Base-by-base conservation (phyloP, 2,113 vertebrate species). In the Petromus typicus region DNA sequence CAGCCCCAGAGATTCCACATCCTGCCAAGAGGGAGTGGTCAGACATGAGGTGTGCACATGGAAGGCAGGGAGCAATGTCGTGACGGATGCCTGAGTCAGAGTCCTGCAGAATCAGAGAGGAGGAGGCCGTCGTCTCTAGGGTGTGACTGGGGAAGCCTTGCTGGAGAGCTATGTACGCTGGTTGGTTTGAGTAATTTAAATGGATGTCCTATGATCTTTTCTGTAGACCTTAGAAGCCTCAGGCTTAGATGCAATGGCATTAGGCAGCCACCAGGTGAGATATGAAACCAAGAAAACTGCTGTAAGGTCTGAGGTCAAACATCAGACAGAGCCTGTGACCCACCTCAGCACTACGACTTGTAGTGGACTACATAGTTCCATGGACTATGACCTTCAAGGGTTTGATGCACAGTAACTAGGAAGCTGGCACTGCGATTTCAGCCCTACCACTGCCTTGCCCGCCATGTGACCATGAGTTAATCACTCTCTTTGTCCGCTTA, bases 261-360 rank as follows among this genome's bases (percentile, higher is more conserved):
- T 17, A 67, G 54, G 7, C 85, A 93, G 83, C 5, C 37, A 75
- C 54, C 54, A 94, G 22, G 25, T 73, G 48, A 30, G 56, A 86
- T 20, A 37, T 14, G 18, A 32, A 32, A 37, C 20, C 83, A 83
- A 89, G 63, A 95, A 95, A 91, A 69, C 69, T 75, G 45, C 71
- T 40, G 5, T 8, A 43, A 11, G 14, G 23, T 43, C 30, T 11
- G 37, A 11, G 14, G 30, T 37, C 30, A 89, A 93, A 54, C 32
- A 71, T 56, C 56, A 57, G 30, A 66, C n/a, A 57, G 5, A 76
- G 51, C 1, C 43, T 45, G 4, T 6, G 11, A 4, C 14, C 40
- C 45, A 14, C 22, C 18, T 71, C 45, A 13, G n/a, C 34, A 66
- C 3, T 67, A 5, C 5, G 17, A 59, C 93, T 76, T 79, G 75